Conservation (phyloP, 2,888 invertebrate species). For the Cataglyphis albicans region DNA sequence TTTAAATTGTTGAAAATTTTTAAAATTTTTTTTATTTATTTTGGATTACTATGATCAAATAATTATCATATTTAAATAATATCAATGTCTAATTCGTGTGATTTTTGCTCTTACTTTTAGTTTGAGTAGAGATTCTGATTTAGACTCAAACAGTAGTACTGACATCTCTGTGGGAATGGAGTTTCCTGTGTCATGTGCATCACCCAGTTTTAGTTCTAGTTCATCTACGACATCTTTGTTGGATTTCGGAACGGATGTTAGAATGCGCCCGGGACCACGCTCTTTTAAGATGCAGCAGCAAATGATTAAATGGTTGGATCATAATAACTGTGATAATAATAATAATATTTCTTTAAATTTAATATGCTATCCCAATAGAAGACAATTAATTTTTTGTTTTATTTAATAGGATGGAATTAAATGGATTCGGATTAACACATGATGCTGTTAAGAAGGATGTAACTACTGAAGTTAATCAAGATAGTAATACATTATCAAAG, state of each 20-base stretch:
- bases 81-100: not conserved
- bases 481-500: constrained; percentile 8
- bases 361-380: not conserved
- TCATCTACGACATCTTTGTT: not conserved
- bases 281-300: constrained; percentile 77
- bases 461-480: not conserved
- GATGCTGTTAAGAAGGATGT: not conserved
- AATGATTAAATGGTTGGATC: constrained; percentile 5
- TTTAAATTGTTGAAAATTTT: not conserved
- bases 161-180: constrained; percentile 83
- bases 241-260: constrained; percentile 32
- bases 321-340: not conserved
- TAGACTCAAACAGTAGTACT: constrained; percentile 75
- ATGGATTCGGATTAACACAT: not conserved
- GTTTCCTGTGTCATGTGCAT: constrained; percentile 54
- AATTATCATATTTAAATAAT: constrained; percentile 1
- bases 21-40: not conserved
- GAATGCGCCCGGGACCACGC: constrained; percentile 79
- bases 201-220: not conserved
- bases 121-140: constrained; percentile 9
- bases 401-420: not conserved
- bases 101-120: constrained; percentile 24
- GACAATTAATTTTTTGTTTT: not conserved
- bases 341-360: not conserved
- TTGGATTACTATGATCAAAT: not conserved